phyloP scores from a whole-genome alignment of 2,888 invertebrate species.

The Empis stercorea region DNA sequence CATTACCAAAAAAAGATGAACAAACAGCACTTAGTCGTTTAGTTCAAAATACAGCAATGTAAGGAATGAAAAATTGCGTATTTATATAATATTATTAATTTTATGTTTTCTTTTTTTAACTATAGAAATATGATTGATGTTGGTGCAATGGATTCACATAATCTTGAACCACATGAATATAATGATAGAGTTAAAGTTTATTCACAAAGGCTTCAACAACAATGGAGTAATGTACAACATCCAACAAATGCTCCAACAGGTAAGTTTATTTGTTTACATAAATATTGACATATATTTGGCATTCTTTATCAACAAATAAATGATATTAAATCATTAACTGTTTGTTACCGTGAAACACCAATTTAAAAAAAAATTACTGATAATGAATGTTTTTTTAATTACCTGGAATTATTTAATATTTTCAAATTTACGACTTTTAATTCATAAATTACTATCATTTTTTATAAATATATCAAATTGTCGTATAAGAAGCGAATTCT shows the following conservation, averaged over 20 bases:
- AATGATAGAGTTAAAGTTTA: slow-evolving; percentile 67
- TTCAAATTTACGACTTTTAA: too few relatives aligned
- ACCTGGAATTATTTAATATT: too few relatives aligned
- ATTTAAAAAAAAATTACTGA: too few relatives aligned
- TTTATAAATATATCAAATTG: too few relatives aligned
- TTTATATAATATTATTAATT: background rate
- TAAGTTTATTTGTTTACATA: too few relatives aligned
- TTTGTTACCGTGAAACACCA: too few relatives aligned
- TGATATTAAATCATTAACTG: too few relatives aligned
- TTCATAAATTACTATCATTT: too few relatives aligned
- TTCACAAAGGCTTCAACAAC: slow-evolving; percentile 42
- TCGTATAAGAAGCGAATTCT: too few relatives aligned
- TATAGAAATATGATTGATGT: slow-evolving; percentile 87
- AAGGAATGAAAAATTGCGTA: slow-evolving; percentile 32
- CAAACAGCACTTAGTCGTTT: slow-evolving; percentile 82
- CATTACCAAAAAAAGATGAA: slow-evolving; percentile 70
- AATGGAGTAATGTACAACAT: slow-evolving; percentile 36
- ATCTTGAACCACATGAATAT: slow-evolving; percentile 79
- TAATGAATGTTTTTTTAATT: too few relatives aligned
- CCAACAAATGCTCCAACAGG: slow-evolving; percentile 26
- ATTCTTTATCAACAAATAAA: too few relatives aligned
- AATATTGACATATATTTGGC: too few relatives aligned
- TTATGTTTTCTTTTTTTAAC: slow-evolving; percentile 20
- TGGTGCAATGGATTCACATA: slow-evolving; percentile 78
- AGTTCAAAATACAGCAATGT: slow-evolving; percentile 83